Evolutionary conservation across 2,113 vertebrate species (phyloP), one percentile per base, ranked within the genome.

Genomic region (Ranitomeya variabilis): DNA sequence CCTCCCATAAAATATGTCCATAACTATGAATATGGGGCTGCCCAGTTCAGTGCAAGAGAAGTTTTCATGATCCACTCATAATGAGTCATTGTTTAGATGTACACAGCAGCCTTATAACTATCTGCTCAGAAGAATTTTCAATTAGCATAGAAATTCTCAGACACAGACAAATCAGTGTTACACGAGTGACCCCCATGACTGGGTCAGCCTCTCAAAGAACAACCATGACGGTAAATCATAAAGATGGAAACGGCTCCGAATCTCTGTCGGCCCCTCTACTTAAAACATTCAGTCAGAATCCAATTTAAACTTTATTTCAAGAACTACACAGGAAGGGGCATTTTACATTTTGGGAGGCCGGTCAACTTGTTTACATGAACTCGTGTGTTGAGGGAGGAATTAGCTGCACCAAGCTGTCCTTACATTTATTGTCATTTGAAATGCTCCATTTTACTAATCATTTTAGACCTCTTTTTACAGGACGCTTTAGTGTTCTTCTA

Each of bases 91-190:
- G 77, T 87, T 71, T 19, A 66, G 21, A 80, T n/a, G 9, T 71
- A 57, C 64, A 80, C 18, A 66, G 55, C 66, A 79, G 52, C 51
- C 31, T 37, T 64, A 60, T 62, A 60, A n/a, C 37, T n/a, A 86
- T 26, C 64, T 51, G 74, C 59, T 31, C 18, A 57, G 57, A 82
- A 23, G 13, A 59, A 52, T 76, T 74, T 21, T 64, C 80, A 26
- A 55, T 88, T 45, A 88, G 26, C 18, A 81, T 54, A 87, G 66
- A 69, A 71, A 73, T 83, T 64, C 55, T 54, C 19, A 88, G 87
- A 83, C 79, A 88, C 31, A 83, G 60, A 87, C 55, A 59, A 26
- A 83, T 83, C 79, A 73, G 67, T 74, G 23, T 83, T 83, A 64
- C 37, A 59, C 12, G 19, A 37, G 11, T 88, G 87, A 82, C 79